Conservation (phyloP, 1,140 invertebrate genomes). For the Papilio helenus region DNA sequence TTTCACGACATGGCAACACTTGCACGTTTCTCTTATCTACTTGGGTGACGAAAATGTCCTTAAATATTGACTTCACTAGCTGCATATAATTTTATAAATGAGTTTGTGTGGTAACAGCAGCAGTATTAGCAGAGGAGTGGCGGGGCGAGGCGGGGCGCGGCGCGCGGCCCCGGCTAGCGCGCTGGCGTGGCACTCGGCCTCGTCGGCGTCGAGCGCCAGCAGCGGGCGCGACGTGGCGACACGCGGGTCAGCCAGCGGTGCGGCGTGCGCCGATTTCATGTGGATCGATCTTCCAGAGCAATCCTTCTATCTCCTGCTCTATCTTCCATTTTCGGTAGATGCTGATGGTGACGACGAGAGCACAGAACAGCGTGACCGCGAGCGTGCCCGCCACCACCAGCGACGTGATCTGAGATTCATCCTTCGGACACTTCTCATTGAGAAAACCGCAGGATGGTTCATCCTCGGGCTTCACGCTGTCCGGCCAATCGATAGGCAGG, state of each 20-base stretch:
- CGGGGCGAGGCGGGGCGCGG: conserved; percentile 81
- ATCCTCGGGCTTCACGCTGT: conserved; percentile 92
- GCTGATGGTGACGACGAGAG: conserved; percentile 90
- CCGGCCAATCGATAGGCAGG: conserved; percentile 91
- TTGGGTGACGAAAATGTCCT: background rate
- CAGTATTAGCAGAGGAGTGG: conserved; percentile 40
- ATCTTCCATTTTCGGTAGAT: conserved; percentile 99
- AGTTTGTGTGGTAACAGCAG: conserved; percentile 29
- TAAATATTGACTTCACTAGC: conserved; percentile 42
- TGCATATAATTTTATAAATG: conserved; percentile 31
- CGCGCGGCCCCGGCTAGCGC: conserved; percentile 83
- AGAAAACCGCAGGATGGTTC: conserved; percentile 97
- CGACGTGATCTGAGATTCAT: conserved; percentile 88
- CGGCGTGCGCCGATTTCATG: conserved; percentile 87
- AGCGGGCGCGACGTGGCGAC: conserved; percentile 79
- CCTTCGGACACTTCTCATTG: conserved; percentile 91
- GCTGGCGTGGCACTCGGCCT: conserved; percentile 88
- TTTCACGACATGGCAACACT: background rate
- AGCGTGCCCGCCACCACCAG: conserved; percentile 90
- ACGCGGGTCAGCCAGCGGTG: conserved; percentile 71
- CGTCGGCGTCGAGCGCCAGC: conserved; percentile 87
- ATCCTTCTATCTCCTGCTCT: conserved; percentile 97
- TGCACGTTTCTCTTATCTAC: background rate
- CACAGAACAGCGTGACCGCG: conserved; percentile 90
- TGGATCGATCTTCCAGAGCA: conserved; percentile 97